Conservation (phyloP, 2,113 vertebrate species). For the Electrona antarctica region DNA sequence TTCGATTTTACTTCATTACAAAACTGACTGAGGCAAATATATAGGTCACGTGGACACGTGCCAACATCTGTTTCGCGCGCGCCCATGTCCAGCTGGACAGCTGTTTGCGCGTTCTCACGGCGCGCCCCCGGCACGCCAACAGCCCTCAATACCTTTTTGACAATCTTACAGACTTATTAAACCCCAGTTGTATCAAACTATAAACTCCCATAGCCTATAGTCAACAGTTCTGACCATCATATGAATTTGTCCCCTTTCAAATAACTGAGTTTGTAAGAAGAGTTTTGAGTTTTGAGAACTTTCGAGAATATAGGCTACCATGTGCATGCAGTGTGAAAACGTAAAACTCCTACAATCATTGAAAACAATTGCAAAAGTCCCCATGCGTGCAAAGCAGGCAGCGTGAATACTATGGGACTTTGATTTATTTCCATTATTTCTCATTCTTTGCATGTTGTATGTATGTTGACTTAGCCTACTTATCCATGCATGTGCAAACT, state of each 20-base stretch:
- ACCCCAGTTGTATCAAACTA: neutral
- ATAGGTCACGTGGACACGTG: conserved; percentile 69
- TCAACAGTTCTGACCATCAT: neutral
- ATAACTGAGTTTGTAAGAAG: neutral
- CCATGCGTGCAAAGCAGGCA: too few species aligned
- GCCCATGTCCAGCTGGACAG: conserved; percentile 63
- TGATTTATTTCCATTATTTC: too few species aligned
- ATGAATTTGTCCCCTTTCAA: neutral
- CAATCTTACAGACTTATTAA: neutral
- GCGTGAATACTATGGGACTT: too few species aligned
- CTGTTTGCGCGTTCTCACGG: conserved; percentile 71
- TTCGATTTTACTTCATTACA: neutral
- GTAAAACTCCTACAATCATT: neutral
- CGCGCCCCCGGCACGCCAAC: conserved; percentile 26
- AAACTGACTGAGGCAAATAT: neutral
- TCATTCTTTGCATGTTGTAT: too few species aligned
- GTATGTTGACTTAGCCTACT: too few species aligned
- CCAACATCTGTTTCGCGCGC: conserved; percentile 56
- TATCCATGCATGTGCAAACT: too few species aligned
- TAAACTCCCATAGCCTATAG: neutral
- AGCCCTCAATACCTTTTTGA: conserved; percentile 27
- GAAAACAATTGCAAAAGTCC: conserved; percentile 7
- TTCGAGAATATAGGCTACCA: conserved; percentile 14
- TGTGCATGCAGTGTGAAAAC: neutral
- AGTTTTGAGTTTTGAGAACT: neutral